These are phyloP conservation scores for Leptopilina myrica DNA, from an alignment of 2,888 invertebrate genomes.

Conservation along the genomic window DNA sequence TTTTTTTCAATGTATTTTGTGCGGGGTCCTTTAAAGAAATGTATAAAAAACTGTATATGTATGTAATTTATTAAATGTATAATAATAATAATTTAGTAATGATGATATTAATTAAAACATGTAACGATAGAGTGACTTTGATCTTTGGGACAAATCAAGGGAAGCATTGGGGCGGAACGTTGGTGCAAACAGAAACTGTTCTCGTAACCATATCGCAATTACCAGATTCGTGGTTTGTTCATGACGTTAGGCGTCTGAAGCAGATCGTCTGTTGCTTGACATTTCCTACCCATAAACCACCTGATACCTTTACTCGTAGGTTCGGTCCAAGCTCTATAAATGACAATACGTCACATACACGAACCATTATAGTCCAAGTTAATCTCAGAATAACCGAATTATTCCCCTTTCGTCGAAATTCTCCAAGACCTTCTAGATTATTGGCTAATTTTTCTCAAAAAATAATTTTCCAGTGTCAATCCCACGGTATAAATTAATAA, in stretches of 20 bases:
- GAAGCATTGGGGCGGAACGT: background rate
- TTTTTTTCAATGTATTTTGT: no score
- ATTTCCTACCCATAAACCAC: conserved; percentile 46
- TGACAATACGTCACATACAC: conserved; percentile 16
- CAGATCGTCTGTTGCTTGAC: conserved; percentile 64
- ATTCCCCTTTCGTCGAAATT: background rate
- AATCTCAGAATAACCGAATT: background rate
- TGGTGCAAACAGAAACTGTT: conserved; percentile 23
- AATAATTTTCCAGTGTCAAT: no score
- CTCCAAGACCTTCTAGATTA: background rate
- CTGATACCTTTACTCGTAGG: conserved; percentile 36
- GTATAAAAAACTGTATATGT: no score
- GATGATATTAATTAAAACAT: background rate
- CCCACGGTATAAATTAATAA: no score
- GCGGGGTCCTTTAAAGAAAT: no score
- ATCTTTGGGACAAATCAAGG: conserved; percentile 20
- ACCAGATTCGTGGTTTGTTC: conserved; percentile 62
- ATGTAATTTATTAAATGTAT: no score
- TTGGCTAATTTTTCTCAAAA: background rate
- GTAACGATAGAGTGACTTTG: conserved; percentile 1
- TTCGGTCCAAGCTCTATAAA: background rate
- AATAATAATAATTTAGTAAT: background rate
- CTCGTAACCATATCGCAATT: conserved; percentile 54
- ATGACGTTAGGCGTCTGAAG: conserved; percentile 65
- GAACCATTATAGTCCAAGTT: conserved; percentile 2